A percentile compares a stretch with the other conserved stretches of the same genome.
Evolutionary conservation across 1,140 invertebrate species (phyloP).

Genomic region (Yoshiicerus persimilis): DNA sequence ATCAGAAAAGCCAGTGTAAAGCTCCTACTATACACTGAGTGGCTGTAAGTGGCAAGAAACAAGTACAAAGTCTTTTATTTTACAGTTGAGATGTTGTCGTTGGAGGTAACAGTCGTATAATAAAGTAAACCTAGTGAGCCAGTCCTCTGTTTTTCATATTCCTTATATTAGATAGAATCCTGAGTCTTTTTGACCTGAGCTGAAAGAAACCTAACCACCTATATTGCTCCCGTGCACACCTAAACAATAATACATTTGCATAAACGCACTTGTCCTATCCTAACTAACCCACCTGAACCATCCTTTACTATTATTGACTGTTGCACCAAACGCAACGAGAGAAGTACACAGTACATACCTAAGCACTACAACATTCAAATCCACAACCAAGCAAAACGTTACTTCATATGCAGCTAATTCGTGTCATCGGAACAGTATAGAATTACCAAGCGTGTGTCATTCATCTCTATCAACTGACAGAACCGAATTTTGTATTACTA

Average conservation of each 20-base stretch:
- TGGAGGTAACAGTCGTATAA: neutral
- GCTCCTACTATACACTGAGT: neutral
- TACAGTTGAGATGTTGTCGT: conserved; percentile 24
- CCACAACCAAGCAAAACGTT: neutral
- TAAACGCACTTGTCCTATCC: neutral
- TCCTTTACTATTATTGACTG: neutral
- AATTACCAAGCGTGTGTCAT: neutral
- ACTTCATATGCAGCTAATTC: neutral
- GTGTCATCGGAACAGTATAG: neutral
- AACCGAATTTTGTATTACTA: neutral
- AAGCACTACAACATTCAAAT: neutral
- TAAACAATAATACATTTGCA: conserved; percentile 8
- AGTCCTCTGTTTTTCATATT: neutral
- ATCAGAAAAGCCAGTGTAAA: neutral
- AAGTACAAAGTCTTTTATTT: conserved; percentile 24
- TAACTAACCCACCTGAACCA: neutral
- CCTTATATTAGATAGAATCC: neutral
- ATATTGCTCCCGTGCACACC: neutral
- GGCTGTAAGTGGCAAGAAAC: neutral
- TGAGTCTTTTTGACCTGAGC: neutral
- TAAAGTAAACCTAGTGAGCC: neutral
- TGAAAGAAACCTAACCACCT: neutral
- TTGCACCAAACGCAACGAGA: neutral
- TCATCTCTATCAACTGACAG: neutral
- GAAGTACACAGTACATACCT: neutral